Percentiles rank a stretch among this genome's conserved stretches.
Conservation (phyloP, 2,888 invertebrate species). For the Branchipolynoe longqiensis region DNA sequence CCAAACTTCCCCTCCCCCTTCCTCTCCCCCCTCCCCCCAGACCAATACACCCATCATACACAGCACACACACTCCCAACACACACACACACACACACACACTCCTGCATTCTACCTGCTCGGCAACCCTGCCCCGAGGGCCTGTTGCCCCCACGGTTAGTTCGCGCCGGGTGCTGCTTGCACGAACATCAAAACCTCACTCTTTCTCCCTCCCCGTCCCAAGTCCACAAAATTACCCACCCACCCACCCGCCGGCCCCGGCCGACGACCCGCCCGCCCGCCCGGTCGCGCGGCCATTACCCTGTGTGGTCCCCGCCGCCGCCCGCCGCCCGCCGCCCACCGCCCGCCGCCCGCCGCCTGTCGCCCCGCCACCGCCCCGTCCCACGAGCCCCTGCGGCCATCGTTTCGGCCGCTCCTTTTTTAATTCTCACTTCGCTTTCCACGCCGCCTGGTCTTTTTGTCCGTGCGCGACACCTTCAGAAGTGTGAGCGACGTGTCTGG, state of each 20-base stretch:
- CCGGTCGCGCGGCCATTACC: not conserved
- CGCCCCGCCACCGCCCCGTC: no score
- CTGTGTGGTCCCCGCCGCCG: constrained; percentile 26
- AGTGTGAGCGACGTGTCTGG: not conserved
- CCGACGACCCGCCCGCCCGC: no score
- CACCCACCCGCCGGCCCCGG: not conserved
- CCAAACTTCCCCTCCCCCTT: not conserved
- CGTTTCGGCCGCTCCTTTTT: not conserved
- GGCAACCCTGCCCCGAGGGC: no score
- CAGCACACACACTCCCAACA: no score
- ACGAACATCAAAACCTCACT: no score
- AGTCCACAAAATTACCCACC: not conserved
- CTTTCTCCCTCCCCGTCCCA: not conserved
- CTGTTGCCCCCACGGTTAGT: constrained; percentile 12
- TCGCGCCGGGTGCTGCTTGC: not conserved
- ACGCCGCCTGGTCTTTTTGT: constrained; percentile 12
- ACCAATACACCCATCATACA: no score
- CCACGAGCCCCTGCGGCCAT: no score
- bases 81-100: no score
- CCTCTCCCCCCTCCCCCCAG: no score
- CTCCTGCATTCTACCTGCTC: no score
- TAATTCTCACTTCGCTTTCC: constrained; percentile 5
- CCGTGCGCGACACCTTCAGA: constrained; percentile 3
- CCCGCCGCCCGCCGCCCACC: not conserved
- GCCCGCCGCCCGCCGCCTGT: not conserved